Evolutionary conservation across 2,888 invertebrate genomes (phyloP).

Genomic region (Nomada goodeniana): DNA sequence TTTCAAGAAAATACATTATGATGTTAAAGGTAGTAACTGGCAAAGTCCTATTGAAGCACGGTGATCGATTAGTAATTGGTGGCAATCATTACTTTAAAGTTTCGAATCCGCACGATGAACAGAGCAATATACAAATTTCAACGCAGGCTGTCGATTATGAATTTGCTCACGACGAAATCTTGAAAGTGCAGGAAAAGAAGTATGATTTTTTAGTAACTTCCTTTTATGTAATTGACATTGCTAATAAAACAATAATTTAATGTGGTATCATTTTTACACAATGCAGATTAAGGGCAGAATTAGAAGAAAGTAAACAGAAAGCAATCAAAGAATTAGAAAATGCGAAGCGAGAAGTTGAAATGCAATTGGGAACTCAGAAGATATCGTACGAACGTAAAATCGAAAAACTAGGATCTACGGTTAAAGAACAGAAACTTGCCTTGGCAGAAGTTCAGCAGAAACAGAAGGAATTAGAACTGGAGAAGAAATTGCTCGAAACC

Average conservation of each 20-base stretch:
- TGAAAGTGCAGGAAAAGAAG: conserved; percentile 85
- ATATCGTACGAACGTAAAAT: conserved; percentile 81
- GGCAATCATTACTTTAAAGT: conserved; percentile 87
- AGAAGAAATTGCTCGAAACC: conserved; percentile 80
- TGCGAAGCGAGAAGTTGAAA: conserved; percentile 80
- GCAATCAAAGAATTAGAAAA: conserved; percentile 81
- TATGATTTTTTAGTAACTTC: conserved; percentile 72
- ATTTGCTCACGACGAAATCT: conserved; percentile 86
- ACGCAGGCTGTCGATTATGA: conserved; percentile 85
- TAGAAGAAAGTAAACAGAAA: conserved; percentile 82
- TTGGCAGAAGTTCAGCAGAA: conserved; percentile 79
- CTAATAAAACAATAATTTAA: conserved; percentile 1
- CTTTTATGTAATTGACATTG: background rate
- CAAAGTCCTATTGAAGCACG: conserved; percentile 84
- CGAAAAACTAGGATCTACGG: conserved; percentile 76
- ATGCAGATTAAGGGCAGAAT: conserved; percentile 79
- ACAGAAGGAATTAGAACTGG: conserved; percentile 79
- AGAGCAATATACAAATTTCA: conserved; percentile 69
- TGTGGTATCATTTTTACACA: background rate
- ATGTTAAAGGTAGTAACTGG: conserved; percentile 81
- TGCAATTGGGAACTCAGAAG: conserved; percentile 80
- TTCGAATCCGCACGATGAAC: conserved; percentile 84
- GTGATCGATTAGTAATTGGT: conserved; percentile 86
- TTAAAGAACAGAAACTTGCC: conserved; percentile 81
- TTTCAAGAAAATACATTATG: background rate